Conservation (phyloP, 2,797 vertebrate genomes). For the Spea hammondii region DNA sequence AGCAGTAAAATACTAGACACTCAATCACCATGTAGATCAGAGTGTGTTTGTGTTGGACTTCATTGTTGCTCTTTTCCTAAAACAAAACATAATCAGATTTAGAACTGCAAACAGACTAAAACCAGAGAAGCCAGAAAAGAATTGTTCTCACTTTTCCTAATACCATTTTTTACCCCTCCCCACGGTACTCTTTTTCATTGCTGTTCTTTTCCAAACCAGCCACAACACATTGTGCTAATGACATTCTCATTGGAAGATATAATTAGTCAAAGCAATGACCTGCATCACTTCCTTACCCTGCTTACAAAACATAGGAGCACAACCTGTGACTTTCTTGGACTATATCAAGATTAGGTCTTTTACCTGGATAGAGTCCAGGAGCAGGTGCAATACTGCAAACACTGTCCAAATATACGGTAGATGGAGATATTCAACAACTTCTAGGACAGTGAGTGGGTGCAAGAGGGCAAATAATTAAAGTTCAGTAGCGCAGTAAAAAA, state of each 20-base stretch:
- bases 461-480: no score
- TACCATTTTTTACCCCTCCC: constrained; percentile 1
- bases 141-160: no score
- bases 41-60: constrained; percentile 28
- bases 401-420: not conserved
- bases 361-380: no score
- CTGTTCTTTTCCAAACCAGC: constrained; percentile 64
- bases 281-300: constrained; percentile 37
- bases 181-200: constrained; percentile 10
- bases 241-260: constrained; percentile 79
- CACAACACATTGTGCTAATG: constrained; percentile 79
- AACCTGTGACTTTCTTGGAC: constrained; percentile 42
- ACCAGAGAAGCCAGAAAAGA: no score
- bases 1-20: not conserved
- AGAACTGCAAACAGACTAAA: not conserved
- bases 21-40: not conserved
- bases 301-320: constrained; percentile 49
- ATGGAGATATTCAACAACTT: not conserved
- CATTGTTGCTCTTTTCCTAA: constrained; percentile 8
- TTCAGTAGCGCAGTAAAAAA: no score
- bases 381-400: no score
- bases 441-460: no score
- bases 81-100: not conserved
- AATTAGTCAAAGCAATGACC: constrained; percentile 74
- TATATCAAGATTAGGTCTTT: not conserved